phyloP scores from a whole-genome alignment of 2,113 vertebrate species.

The Anhinga rufa region DNA sequence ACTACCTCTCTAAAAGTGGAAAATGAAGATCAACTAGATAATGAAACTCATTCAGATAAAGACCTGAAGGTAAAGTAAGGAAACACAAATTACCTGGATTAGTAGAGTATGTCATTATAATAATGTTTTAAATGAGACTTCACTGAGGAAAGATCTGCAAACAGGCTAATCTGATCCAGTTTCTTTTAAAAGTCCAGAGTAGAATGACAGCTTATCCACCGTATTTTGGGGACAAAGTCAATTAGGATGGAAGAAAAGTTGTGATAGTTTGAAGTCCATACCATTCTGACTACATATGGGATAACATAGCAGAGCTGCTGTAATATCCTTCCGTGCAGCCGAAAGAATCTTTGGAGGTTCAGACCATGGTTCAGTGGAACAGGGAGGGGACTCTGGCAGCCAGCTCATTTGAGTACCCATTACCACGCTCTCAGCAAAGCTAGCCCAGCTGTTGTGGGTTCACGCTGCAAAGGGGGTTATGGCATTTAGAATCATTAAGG shows the following conservation, averaged over 20 bases:
- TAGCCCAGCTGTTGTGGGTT: background rate
- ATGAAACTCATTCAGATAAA: slow-evolving; percentile 47
- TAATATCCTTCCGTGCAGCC: background rate
- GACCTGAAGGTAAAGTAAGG: slow-evolving; percentile 46
- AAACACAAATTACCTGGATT: background rate
- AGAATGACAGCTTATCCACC: background rate
- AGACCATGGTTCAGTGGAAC: background rate
- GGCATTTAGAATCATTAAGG: too few species aligned
- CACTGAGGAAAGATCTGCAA: background rate
- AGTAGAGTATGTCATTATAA: background rate
- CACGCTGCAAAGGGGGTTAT: fast-evolving
- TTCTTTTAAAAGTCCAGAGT: background rate
- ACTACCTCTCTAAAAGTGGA: slow-evolving; percentile 52
- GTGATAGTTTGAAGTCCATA: background rate
- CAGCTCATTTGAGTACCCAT: background rate
- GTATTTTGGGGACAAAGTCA: background rate
- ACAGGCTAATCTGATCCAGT: background rate
- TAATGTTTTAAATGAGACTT: background rate
- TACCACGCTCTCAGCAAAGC: background rate
- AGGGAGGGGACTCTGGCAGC: background rate
- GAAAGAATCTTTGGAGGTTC: background rate
- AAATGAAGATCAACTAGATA: slow-evolving; percentile 46
- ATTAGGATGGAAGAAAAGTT: background rate
- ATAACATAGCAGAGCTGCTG: background rate
- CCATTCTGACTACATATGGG: background rate